Conservation (phyloP, 2,113 vertebrate species). For the Platycercus adscitus region DNA sequence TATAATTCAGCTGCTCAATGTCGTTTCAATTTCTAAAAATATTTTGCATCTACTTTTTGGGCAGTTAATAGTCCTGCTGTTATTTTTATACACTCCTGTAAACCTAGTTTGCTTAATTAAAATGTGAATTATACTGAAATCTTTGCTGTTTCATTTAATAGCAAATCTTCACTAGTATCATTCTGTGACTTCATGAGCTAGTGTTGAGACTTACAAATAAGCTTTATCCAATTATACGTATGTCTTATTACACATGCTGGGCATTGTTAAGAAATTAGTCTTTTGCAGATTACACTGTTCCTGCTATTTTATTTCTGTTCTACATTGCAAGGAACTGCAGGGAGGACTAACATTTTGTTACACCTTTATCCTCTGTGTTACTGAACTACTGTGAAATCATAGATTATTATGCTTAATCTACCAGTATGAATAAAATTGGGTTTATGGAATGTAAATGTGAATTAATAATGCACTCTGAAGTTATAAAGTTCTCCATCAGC, state of each 20-base stretch:
- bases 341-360: background rate
- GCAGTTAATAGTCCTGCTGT: background rate
- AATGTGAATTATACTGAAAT: background rate
- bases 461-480: constrained; percentile 14
- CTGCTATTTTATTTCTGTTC: background rate
- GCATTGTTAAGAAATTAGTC: background rate
- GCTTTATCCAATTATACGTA: background rate
- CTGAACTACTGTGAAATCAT: background rate
- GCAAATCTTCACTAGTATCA: background rate
- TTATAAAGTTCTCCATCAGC: constrained; percentile 31
- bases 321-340: background rate
- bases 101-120: background rate
- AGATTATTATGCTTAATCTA: constrained; percentile 15
- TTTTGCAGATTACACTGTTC: background rate
- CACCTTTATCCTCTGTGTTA: background rate
- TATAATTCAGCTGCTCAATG: background rate
- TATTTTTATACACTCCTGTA: background rate
- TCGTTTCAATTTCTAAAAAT: background rate
- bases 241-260: background rate
- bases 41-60: background rate
- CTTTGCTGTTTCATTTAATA: background rate
- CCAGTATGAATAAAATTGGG: constrained; percentile 21
- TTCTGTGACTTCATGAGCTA: background rate
- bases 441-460: constrained; percentile 25
- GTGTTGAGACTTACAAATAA: background rate